Evolutionary conservation across 2,888 invertebrate genomes (phyloP).

Genomic region (Petrophora chlorosata): DNA sequence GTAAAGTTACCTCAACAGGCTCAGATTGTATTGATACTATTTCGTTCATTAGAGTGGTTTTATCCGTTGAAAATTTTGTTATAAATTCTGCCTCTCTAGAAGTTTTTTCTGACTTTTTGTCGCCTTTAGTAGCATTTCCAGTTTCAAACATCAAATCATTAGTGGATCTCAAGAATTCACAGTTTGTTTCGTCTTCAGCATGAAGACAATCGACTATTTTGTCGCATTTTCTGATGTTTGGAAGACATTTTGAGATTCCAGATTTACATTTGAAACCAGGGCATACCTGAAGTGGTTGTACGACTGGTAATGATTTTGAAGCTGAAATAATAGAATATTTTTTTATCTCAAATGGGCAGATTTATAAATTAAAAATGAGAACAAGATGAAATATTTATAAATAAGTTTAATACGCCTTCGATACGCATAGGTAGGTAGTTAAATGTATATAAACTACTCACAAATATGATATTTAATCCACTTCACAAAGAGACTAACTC

Average conservation of each 20-base stretch:
- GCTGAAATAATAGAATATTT: constrained; percentile 51
- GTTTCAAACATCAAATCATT: not conserved
- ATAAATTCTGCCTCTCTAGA: constrained; percentile 19
- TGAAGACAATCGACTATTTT: constrained; percentile 89
- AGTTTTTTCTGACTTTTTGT: constrained; percentile 19
- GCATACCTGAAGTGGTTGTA: constrained; percentile 85
- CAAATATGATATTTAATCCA: constrained; percentile 88
- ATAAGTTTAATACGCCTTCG: too few relatives aligned
- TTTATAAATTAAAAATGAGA: too few relatives aligned
- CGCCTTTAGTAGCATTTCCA: constrained; percentile 3
- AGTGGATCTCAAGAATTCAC: constrained; percentile 61
- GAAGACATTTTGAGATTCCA: constrained; percentile 87
- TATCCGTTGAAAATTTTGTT: not conserved
- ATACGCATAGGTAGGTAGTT: too few relatives aligned
- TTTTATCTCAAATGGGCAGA: too few relatives aligned
- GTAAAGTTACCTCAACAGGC: not conserved
- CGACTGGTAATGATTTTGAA: constrained; percentile 69
- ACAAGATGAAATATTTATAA: too few relatives aligned
- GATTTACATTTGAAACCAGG: constrained; percentile 89
- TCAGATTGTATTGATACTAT: not conserved
- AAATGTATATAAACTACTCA: constrained; percentile 57
- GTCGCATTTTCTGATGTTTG: constrained; percentile 87
- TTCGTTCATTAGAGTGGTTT: not conserved
- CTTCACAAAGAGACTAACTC: constrained; percentile 88
- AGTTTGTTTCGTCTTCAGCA: constrained; percentile 91